phyloP scores from a whole-genome alignment of 2,888 invertebrate genomes.

The Tanytarsus gracilentus region DNA sequence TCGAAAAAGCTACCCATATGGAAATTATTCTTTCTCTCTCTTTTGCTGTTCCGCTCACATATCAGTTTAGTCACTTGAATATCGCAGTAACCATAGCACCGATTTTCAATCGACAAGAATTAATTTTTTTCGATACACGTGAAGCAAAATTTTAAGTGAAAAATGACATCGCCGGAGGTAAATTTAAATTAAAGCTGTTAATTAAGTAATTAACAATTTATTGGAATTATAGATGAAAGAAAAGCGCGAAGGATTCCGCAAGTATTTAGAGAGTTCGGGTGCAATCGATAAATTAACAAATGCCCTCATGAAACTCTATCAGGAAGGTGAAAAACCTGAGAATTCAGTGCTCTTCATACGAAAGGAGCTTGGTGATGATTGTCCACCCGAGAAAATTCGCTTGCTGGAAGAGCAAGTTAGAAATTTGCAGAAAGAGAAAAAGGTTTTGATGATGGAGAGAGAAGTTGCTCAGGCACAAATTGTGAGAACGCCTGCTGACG shows the following conservation, averaged over 20 bases:
- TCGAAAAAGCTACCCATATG: slow-evolving; percentile 2
- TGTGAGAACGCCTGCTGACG: background rate
- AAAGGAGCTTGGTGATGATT: slow-evolving; percentile 41
- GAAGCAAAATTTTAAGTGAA: background rate
- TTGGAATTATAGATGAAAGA: slow-evolving; percentile 34
- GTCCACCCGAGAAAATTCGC: slow-evolving; percentile 36
- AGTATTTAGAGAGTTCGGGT: slow-evolving; percentile 41
- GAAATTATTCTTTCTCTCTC: background rate
- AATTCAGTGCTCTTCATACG: slow-evolving; percentile 42
- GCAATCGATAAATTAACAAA: slow-evolving; percentile 42
- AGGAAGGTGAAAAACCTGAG: slow-evolving; percentile 42
- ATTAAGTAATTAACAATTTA: background rate
- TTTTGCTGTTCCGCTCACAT: no score
- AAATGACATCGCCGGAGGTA: background rate
- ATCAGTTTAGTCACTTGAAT: no score
- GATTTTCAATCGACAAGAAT: slow-evolving; percentile 20
- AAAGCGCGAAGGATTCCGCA: slow-evolving; percentile 42
- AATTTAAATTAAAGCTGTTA: background rate
- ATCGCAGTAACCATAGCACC: slow-evolving; percentile 18
- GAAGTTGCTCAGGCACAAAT: background rate
- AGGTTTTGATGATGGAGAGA: slow-evolving; percentile 30
- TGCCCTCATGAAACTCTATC: slow-evolving; percentile 41
- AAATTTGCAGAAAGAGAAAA: slow-evolving; percentile 38
- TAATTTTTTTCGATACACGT: background rate
- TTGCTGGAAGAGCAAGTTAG: slow-evolving; percentile 40